Evolutionary conservation across 2,113 vertebrate genomes (phyloP), one percentile per base, ranked within the genome.

Genomic region (Ploceus nigricollis): DNA sequence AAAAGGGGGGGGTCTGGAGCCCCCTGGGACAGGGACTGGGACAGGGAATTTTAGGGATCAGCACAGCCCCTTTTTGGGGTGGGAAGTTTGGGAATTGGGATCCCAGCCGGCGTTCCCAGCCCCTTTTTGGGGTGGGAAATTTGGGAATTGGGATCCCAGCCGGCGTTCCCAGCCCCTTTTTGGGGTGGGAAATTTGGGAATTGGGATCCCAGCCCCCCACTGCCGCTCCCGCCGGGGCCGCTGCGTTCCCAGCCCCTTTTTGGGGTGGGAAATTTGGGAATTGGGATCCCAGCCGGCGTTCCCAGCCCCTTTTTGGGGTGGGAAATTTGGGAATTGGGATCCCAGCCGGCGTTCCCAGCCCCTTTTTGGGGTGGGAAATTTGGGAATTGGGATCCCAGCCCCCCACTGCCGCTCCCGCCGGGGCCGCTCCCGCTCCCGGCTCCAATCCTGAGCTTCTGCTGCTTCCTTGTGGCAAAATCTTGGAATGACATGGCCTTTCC

Each of bases 361-460:
- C 31, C 19, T 23, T 65, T 54, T 47, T 25, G n/a, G 16, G 60
- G 1, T 22, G 31, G 10, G 8, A 70, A 70, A 60, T 30, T n/a
- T 24, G 45, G 45, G 73, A 63, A 3, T 33, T 10, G 45, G 13
- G 45, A 20, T 77, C 91, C 17, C 70, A 6, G 40, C 31, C 50
- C 30, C 13, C 56, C 3, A 9, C 54, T 7, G 31, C 45, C 6
- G 13, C 83, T 30, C 9, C 10, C 7, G 11, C 54, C 15, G 4
- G 31, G 21, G 53, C 89, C 40, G 53, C 31, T 24, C 66, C 60
- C 11, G 8, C 69, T 80, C 33, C 54, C 21, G 9, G 0, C 66
- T 87, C 50, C 91, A 98, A 98, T 96, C 87, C 97, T 98, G 97
- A 97, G 98, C 98, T 98, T 98, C 96, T 96, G 97, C 98, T 98